Evolutionary conservation across 2,797 vertebrate genomes (phyloP), one percentile per base, ranked within the genome.

Genomic region (Capromys pilorides): DNA sequence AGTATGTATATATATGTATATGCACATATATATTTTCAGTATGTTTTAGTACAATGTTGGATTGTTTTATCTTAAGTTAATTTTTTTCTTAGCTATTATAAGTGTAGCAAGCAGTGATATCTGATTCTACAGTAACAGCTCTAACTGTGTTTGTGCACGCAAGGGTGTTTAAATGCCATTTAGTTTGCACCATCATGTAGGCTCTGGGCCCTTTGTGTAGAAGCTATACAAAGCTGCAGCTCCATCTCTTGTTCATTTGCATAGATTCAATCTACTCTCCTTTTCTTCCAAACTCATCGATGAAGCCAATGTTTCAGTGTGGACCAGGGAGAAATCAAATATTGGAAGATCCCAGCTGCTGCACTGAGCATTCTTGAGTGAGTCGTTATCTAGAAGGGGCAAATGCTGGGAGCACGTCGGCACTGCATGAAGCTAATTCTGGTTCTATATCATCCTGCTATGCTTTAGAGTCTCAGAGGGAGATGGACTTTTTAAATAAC

Each of bases 401-500:
- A 96, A 91, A 94, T 96, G 91, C 51, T 90, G 61, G 84, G 62
- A 88, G 62, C 73, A 87, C 87, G 86, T 33, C 69, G 88, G 81
- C 73, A 75, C 2, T 49, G 10, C 28, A 64, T 71, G 89, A 73
- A n/a, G n/a, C 7, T n/a, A 62, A 22, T 69, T 73, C 41, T 78
- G 66, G 61, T 81, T n/a, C 0, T 81, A 7, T 41, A 49, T 85
- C 78, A 87, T 41, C 62, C 10, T 3, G 24, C 78, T 90, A 31
- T 67, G 89, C 39, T 36, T 84, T 12, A 77, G 84, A 49, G n/a
- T 93, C 73, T 94, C 22, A 19, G 36, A 73, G 73, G 86, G 85
- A 71, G 41, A 94, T 57, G 54, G 14, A 51, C 82, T 75, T 88
- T 95, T 94, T 82, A 94, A 97, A 94, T 54, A 85, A 75, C 89